Percentiles rank a stretch among this genome's conserved stretches.
These are phyloP conservation scores for Aspiorhynchus laticeps DNA, from an alignment of 2,113 vertebrate species.

Conservation along the genomic window DNA sequence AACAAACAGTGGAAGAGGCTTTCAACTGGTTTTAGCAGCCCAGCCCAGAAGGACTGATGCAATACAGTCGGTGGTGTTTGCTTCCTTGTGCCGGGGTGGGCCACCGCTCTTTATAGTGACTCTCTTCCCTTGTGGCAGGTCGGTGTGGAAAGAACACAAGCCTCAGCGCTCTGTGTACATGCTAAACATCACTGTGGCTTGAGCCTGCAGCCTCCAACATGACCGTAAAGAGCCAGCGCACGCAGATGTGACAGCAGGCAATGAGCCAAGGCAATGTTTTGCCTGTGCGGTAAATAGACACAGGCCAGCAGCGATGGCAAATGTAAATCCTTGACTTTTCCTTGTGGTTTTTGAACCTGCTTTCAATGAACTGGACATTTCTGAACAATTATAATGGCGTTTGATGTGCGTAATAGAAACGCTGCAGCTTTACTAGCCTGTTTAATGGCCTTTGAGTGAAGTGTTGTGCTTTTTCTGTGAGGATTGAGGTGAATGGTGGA, in stretches of 20 bases:
- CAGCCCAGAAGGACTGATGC: conserved; percentile 43
- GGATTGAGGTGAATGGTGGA: conserved; percentile 1
- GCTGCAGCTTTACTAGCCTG: not conserved
- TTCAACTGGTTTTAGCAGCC: conserved; percentile 48
- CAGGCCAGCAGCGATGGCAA: not conserved
- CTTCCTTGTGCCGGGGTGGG: conserved; percentile 43
- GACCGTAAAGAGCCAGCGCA: not conserved
- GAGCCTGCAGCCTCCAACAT: conserved; percentile 1
- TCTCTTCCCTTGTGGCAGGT: conserved; percentile 11
- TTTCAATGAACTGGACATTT: conserved; percentile 46
- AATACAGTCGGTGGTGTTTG: conserved; percentile 45
- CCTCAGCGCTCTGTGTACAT: not conserved
- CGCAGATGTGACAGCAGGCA: conserved; percentile 1
- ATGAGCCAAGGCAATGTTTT: conserved; percentile 33
- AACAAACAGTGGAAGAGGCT: conserved; percentile 43
- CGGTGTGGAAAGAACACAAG: conserved; percentile 24
- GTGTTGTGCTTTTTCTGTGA: not conserved
- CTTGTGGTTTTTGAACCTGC: conserved; percentile 38
- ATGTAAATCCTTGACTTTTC: conserved; percentile 20
- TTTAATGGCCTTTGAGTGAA: not conserved
- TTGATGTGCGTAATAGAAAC: conserved; percentile 17
- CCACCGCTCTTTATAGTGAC: not conserved
- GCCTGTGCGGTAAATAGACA: conserved; percentile 16
- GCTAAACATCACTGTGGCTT: conserved; percentile 26
- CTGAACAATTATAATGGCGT: conserved; percentile 18